Base-by-base conservation (phyloP, 2,113 vertebrate species). In the Corythaixoides concolor region DNA sequence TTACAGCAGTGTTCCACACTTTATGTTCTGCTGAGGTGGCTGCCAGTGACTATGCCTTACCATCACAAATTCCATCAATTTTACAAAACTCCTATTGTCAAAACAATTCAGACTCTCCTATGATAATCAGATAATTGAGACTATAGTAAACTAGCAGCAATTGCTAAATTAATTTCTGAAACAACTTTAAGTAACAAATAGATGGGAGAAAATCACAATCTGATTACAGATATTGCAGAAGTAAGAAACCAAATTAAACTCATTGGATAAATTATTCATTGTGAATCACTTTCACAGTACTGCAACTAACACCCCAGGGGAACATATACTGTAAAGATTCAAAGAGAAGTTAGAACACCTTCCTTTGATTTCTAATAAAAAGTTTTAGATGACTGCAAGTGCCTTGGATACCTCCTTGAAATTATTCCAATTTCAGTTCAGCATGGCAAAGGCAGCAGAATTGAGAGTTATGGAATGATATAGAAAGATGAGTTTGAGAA, bases 121-220 rank as follows among this genome's bases (percentile, higher is more conserved):
- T 53, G 45, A 41, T 69, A 79, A 92, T 68, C 75, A 63, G 67
- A 60, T 76, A 86, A 95, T 43, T 90, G 43, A 84, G 52, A 64
- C 43, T 39, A 20, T 28, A 79, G 91, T 81, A 92, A 90, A 85
- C 43, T 83, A 58, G 43, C 72, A 93, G 68, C 53, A 89, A 80
- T 52, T 76, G 53, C 67, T 88, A 91, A 95, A 91, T 93, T 76
- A 86, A 96, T 92, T 88, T 68, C 75, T 64, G 83, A 56, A 93
- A 56, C 28, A 9, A 7, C 64, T 92, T 90, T 64, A 95, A 85
- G 45, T 67, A 91, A 93, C 73, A 64, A 83, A 89, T 64, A 58
- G 58, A 37, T 43, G 23, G 62, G 43, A 92, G 49, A 88, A 78
- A 96, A 92, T 92, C 86, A 50, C 80, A 84, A 89, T 90, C 89